Evolutionary conservation across 2,888 invertebrate genomes (phyloP).

Genomic region (Mythimna impura): DNA sequence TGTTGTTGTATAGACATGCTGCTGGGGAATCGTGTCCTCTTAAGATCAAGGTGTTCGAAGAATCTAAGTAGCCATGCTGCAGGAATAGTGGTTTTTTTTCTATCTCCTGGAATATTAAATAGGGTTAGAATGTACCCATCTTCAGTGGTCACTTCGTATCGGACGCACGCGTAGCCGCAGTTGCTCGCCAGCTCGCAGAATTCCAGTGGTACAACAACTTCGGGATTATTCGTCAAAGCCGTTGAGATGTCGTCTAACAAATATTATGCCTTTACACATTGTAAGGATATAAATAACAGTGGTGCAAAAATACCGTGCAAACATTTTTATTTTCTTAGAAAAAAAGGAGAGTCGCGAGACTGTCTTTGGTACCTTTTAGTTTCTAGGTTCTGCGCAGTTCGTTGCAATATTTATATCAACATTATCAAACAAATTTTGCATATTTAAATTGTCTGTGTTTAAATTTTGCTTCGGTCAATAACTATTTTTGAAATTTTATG

Average conservation of each 20-base stretch:
- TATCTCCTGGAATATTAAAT: constrained; percentile 13
- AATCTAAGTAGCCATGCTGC: constrained; percentile 18
- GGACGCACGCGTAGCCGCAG: constrained; percentile 15
- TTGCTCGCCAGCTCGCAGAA: constrained; percentile 12
- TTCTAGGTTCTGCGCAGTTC: not conserved
- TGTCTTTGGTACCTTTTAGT: not conserved
- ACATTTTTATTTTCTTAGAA: not conserved
- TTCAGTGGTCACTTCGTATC: constrained; percentile 19
- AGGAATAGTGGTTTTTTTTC: not conserved
- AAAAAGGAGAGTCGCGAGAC: not conserved
- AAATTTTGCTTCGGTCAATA: not conserved
- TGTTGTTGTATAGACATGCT: constrained; percentile 13
- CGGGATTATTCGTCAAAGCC: constrained; percentile 2
- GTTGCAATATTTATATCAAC: not conserved
- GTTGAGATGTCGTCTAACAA: not conserved
- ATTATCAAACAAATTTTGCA: not conserved
- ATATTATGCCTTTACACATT: not conserved
- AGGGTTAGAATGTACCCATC: constrained; percentile 11
- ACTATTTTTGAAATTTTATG: not conserved
- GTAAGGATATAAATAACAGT: not conserved
- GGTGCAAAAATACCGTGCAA: constrained; percentile 2
- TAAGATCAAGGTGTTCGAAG: constrained; percentile 10
- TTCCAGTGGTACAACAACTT: constrained; percentile 8
- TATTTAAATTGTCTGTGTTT: not conserved
- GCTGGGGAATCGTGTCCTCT: constrained; percentile 15